These are phyloP conservation scores for Odontothrips loti DNA, from an alignment of 2,888 invertebrate genomes.

Conservation along the genomic window DNA sequence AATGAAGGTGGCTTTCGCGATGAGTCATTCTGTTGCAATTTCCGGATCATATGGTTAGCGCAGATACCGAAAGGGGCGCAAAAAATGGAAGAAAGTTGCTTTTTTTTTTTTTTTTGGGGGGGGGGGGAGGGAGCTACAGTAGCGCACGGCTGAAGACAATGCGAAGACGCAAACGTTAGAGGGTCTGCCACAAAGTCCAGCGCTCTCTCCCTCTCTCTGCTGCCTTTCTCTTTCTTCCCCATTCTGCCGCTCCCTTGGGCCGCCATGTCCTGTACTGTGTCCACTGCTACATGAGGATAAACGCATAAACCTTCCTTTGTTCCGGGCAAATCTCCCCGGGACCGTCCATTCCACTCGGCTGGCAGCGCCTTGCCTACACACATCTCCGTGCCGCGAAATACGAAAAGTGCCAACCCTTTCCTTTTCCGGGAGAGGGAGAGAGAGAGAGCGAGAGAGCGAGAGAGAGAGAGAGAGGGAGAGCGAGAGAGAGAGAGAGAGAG, in stretches of 20 bases:
- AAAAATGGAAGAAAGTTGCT: too few relatives aligned
- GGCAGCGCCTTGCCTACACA: neutral
- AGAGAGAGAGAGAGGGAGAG: neutral
- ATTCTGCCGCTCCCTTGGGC: neutral
- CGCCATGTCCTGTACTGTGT: neutral
- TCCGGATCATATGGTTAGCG: too few relatives aligned
- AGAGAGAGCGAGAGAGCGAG: neutral
- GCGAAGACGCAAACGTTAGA: too few relatives aligned
- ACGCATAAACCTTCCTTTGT: constrained; percentile 24
- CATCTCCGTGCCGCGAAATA: neutral
- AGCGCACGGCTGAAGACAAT: too few relatives aligned
- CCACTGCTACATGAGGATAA: constrained; percentile 26
- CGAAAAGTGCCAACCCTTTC: constrained; percentile 23
- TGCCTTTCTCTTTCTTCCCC: neutral
- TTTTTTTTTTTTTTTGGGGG: too few relatives aligned
- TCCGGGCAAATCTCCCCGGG: constrained; percentile 11
- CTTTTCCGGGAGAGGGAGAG: neutral
- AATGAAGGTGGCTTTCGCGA: too few relatives aligned
- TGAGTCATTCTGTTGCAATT: too few relatives aligned
- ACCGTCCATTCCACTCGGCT: neutral
- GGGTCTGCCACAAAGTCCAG: too few relatives aligned
- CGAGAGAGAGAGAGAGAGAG: constrained; percentile 20
- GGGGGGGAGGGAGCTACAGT: too few relatives aligned
- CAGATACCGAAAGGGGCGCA: too few relatives aligned
- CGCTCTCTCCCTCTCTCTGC: neutral